Conservation (phyloP, 37 sponge, comb jelly and placozoan species). For the Petrosia ficiformis region DNA sequence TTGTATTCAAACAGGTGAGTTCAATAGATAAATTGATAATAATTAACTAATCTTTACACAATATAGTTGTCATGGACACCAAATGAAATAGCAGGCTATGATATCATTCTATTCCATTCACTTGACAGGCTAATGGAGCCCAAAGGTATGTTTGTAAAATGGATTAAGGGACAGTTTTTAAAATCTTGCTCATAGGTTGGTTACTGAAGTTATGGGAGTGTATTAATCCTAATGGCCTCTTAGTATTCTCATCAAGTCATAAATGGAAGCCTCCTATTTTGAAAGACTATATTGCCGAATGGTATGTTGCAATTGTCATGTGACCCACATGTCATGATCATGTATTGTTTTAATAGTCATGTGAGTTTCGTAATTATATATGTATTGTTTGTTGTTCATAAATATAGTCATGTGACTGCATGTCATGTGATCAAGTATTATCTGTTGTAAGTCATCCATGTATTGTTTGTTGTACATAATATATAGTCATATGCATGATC, state of each 20-base stretch:
- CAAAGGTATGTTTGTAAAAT: slow-evolving; percentile 14
- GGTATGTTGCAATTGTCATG: too few relatives aligned
- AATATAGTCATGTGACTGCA: not conserved
- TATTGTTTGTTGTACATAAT: too few relatives aligned
- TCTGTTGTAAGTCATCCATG: too few relatives aligned
- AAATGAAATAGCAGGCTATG: slow-evolving; percentile 60
- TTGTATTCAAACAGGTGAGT: slow-evolving; percentile 33
- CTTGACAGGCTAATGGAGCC: slow-evolving; percentile 63
- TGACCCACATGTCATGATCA: not conserved
- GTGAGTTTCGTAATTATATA: not conserved
- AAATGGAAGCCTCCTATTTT: slow-evolving; percentile 37
- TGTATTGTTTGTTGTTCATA: not conserved
- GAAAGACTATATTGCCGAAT: slow-evolving; percentile 38
- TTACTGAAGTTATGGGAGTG: slow-evolving; percentile 75
- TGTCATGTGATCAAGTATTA: too few relatives aligned
- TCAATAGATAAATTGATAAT: not conserved
- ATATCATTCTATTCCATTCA: slow-evolving; percentile 59
- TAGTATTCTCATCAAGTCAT: slow-evolving; percentile 39
- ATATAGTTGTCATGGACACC: slow-evolving; percentile 80
- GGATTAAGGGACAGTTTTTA: not conserved
- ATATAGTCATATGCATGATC: too few relatives aligned
- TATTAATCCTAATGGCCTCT: slow-evolving; percentile 26
- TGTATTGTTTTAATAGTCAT: not conserved
- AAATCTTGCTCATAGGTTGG: slow-evolving; percentile 38
- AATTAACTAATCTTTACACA: not conserved